A percentile compares a stretch with the other conserved stretches of the same genome.
Conservation (phyloP, 2,113 vertebrate genomes). For the Sinosuthora webbiana region DNA sequence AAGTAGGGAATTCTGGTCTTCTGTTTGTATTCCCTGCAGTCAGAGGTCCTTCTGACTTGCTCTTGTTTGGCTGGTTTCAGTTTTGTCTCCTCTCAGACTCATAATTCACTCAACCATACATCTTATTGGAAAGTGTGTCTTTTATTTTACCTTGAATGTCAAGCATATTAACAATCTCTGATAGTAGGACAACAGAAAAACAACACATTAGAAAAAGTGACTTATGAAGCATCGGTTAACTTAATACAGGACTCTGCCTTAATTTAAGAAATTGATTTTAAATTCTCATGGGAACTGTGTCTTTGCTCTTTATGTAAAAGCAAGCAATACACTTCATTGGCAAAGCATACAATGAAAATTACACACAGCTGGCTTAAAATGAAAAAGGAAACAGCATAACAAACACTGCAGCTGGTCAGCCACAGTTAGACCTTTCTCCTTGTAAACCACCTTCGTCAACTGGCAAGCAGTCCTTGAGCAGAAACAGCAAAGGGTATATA, state of each 20-base stretch:
- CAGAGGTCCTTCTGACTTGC: background rate
- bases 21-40: background rate
- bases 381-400: slow-evolving; percentile 31
- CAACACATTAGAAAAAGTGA: slow-evolving; percentile 28
- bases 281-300: slow-evolving; percentile 17
- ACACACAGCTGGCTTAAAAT: slow-evolving; percentile 52
- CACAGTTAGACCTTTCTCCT: slow-evolving; percentile 35
- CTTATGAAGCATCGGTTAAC: slow-evolving; percentile 2
- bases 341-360: slow-evolving; percentile 61
- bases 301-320: slow-evolving; percentile 19
- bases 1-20: background rate
- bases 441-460: slow-evolving; percentile 15
- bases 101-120: background rate
- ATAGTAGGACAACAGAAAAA: slow-evolving; percentile 44
- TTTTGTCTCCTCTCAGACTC: background rate
- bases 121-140: background rate
- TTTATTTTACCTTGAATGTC: slow-evolving; percentile 75
- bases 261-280: slow-evolving; percentile 55
- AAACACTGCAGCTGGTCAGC: slow-evolving; percentile 40
- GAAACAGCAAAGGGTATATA: slow-evolving; percentile 2
- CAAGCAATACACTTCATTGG: slow-evolving; percentile 34
- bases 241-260: slow-evolving; percentile 51
- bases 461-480: background rate
- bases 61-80: background rate
- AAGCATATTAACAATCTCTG: slow-evolving; percentile 58